Percentiles rank a stretch among this genome's conserved stretches.
Evolutionary conservation across 2,797 vertebrate species (phyloP).

Genomic region (Spinus olivaceus): DNA sequence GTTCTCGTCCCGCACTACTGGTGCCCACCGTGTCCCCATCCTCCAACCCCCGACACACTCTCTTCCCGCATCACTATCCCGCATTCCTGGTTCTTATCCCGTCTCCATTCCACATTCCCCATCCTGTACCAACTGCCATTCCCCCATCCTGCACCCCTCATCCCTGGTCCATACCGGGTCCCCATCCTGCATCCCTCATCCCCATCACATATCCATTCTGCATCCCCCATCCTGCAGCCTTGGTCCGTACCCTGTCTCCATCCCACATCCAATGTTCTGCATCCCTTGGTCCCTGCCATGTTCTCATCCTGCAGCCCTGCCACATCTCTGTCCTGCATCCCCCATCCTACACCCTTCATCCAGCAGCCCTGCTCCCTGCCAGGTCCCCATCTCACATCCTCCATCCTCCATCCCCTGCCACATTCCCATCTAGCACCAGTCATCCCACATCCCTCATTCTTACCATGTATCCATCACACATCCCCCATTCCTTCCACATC

Average conservation of each 20-base stretch:
- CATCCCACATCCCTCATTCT: not conserved
- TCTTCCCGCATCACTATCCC: no score
- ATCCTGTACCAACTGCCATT: not conserved
- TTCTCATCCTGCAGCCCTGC: not conserved
- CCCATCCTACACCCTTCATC: not conserved
- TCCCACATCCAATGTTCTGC: not conserved
- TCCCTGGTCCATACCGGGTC: no score
- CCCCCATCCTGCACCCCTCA: no score
- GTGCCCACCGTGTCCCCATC: not conserved
- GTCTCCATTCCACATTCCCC: no score
- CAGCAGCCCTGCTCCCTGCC: not conserved
- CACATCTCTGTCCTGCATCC: not conserved
- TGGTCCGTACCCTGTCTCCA: not conserved
- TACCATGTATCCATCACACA: fast-evolving
- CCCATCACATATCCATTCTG: no score
- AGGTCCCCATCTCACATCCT: not conserved
- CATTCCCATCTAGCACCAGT: not conserved
- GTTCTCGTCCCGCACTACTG: not conserved
- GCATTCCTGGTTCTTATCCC: no score
- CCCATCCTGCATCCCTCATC: not conserved
- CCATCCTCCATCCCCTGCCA: not conserved
- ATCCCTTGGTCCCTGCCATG: not conserved
- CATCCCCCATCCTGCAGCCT: not conserved
- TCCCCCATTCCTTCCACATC: not conserved
- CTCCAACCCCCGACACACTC: not conserved